Evolutionary conservation across 2,888 invertebrate species (phyloP), one percentile per base, ranked within the genome.

Genomic region (Dioctria rufipes): DNA sequence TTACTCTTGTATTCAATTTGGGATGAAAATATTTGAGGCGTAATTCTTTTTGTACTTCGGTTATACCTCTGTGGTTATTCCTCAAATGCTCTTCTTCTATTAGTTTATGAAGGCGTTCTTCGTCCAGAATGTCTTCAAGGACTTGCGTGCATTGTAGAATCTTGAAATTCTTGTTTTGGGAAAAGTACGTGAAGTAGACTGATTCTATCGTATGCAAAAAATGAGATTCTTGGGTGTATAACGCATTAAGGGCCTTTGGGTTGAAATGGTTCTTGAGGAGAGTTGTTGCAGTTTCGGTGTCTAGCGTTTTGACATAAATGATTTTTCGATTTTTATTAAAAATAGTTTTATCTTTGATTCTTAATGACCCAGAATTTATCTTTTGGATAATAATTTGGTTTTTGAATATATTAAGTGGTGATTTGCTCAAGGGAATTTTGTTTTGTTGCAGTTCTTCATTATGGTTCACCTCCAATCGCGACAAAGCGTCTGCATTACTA

Each of bases 1-100:
- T 75, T 25, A 75, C 60, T 54, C 46, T n/a, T 13, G n/a, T 40
- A n/a, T 39, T 42, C n/a, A 77, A 11, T 3, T 61, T 61, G 3
- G 77, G 61, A n/a, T 25, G 40, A 54, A 61, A 77, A 5, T 77
- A 61, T 11, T 61, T 42, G 60, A 40, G 11, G 5, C 40, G 60
- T 25, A 60, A 43, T 61, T 77, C 43, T 42, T 61, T 61, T 3
- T 13, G n/a, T 5, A 46, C 46, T 61, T 61, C 77, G 40, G 39
- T 42, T 13, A 61, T 77, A 4, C 77, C 77, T 77, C 77, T 77
- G 54, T 61, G 77, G 43, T 80, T 84, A 80, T 83, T 83, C n/a
- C 39, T 13, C 49, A 43, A 43, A 39, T 77, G 77, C 37, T 77
- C 42, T 13, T 61, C 39, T 77, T 60, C 77, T 13, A 77, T 77